Conservation (phyloP, 1,140 invertebrate species). For the Caenorhabditis briggsae region DNA sequence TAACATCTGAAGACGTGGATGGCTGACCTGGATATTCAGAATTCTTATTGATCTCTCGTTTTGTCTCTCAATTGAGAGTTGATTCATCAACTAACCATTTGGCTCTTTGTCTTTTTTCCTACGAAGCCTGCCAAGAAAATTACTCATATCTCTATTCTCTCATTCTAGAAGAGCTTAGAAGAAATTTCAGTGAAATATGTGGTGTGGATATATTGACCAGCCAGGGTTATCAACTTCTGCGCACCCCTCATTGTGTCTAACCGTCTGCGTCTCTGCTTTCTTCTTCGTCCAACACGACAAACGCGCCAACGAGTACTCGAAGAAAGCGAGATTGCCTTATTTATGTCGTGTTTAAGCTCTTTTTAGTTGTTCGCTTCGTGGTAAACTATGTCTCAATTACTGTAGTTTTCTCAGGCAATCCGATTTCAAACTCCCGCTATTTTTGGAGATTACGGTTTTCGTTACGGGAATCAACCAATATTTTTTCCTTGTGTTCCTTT, state of each 20-base stretch:
- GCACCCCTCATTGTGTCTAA: constrained; percentile 1
- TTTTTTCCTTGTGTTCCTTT: too few species aligned
- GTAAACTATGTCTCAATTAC: too few species aligned
- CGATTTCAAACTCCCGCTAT: too few species aligned
- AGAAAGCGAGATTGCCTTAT: not conserved
- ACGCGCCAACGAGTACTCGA: constrained; percentile 27
- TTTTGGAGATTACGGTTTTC: too few species aligned
- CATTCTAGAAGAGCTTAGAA: not conserved
- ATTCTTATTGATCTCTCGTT: not conserved
- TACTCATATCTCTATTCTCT: constrained; percentile 21
- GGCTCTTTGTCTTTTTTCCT: constrained; percentile 30
- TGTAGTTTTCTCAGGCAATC: too few species aligned
- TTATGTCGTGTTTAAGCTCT: not conserved
- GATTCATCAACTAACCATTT: not conserved
- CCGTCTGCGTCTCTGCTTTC: not conserved
- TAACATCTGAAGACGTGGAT: constrained; percentile 5
- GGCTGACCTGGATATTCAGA: not conserved
- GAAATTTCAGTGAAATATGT: not conserved
- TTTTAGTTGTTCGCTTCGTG: too few species aligned
- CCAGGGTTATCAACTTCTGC: constrained; percentile 47
- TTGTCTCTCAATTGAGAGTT: not conserved
- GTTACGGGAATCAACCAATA: too few species aligned
- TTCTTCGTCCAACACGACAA: constrained; percentile 32
- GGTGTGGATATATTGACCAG: not conserved
- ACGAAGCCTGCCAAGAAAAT: constrained; percentile 34